Evolutionary conservation across 2,888 invertebrate species (phyloP).

Genomic region (Adelphocoris suturalis): DNA sequence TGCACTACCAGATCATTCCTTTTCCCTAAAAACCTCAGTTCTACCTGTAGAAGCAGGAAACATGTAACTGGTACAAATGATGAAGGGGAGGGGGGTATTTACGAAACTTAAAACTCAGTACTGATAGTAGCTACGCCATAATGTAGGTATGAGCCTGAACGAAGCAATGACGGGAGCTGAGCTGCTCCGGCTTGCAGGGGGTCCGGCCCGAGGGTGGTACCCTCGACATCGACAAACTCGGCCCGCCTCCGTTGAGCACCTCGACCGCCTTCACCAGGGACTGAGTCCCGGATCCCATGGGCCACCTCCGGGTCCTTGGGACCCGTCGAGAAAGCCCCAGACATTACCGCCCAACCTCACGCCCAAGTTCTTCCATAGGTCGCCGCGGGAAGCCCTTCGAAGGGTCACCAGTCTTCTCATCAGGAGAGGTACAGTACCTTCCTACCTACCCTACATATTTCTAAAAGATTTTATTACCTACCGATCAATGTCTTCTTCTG

Average conservation of each 20-base stretch:
- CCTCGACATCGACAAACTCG: conserved; percentile 79
- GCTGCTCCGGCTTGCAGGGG: conserved; percentile 87
- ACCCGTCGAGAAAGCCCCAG: conserved; percentile 86
- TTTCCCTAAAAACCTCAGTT: too few relatives aligned
- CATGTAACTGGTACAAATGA: too few relatives aligned
- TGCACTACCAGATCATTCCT: too few relatives aligned
- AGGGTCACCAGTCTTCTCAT: conserved; percentile 94
- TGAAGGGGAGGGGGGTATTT: too few relatives aligned
- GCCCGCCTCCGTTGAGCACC: conserved; percentile 91
- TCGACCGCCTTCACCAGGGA: conserved; percentile 83
- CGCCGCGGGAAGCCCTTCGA: conserved; percentile 90
- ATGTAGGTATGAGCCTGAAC: conserved; percentile 78
- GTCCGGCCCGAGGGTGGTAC: conserved; percentile 90
- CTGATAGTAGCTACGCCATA: conserved; percentile 76
- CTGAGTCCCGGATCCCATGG: conserved; percentile 73
- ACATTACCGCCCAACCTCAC: conserved; percentile 93
- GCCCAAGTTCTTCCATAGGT: conserved; percentile 93
- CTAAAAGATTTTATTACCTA: too few relatives aligned
- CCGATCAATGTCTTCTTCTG: not conserved
- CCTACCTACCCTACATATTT: not conserved
- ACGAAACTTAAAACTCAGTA: not conserved
- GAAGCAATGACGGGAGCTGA: conserved; percentile 87
- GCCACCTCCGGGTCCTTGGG: conserved; percentile 76
- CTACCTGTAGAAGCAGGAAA: too few relatives aligned
- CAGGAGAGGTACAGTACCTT: conserved; percentile 82